Conservation (phyloP, 2,113 vertebrate species). For the Lota lota region DNA sequence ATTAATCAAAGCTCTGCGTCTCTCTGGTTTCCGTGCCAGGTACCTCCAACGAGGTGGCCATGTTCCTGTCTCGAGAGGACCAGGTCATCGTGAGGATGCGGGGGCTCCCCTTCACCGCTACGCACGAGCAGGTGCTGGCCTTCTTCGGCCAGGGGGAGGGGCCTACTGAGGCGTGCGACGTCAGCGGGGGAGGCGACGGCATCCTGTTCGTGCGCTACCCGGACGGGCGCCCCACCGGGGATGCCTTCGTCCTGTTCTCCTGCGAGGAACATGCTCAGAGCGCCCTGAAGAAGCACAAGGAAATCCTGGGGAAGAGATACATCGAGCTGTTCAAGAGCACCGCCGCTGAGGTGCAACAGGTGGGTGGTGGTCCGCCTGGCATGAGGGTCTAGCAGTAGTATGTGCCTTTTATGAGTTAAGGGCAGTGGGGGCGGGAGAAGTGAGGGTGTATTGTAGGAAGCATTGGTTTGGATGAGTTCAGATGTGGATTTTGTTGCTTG, state of each 20-base stretch:
- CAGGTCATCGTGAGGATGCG: constrained; percentile 93
- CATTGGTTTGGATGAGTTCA: constrained; percentile 2
- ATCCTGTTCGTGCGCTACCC: constrained; percentile 94
- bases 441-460: constrained; percentile 10
- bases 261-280: constrained; percentile 92
- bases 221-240: constrained; percentile 92
- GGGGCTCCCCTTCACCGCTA: constrained; percentile 92
- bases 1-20: constrained; percentile 4
- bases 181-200: constrained; percentile 80
- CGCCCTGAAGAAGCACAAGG: constrained; percentile 93
- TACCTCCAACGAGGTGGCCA: constrained; percentile 91
- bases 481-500: too few species aligned
- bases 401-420: not conserved
- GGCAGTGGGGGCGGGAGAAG: not conserved
- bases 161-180: constrained; percentile 73
- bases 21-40: constrained; percentile 65
- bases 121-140: constrained; percentile 83
- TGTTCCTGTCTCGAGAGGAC: constrained; percentile 90
- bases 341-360: constrained; percentile 96
- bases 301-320: constrained; percentile 93
- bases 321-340: constrained; percentile 97
- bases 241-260: constrained; percentile 93
- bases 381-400: too few species aligned
- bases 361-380: constrained; percentile 36
- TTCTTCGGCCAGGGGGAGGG: constrained; percentile 77